A percentile compares a stretch with the other conserved stretches of the same genome.
These are phyloP conservation scores for Ancistrus triradiatus DNA, from an alignment of 2,113 vertebrate species.

Conservation along the genomic window DNA sequence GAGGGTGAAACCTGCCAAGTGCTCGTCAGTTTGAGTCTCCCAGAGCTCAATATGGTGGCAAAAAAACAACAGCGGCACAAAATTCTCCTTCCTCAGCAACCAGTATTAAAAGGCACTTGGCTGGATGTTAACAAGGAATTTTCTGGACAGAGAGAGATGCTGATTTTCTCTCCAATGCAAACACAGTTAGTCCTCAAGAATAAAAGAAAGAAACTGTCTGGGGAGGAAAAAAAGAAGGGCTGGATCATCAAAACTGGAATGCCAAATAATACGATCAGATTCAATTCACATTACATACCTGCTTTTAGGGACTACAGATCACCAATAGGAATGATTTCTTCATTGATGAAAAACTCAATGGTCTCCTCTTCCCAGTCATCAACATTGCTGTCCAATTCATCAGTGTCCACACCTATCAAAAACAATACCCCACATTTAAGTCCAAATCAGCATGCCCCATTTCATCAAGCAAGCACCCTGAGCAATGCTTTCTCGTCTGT, in stretches of 20 bases:
- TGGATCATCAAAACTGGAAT: no score
- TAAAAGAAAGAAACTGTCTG: no score
- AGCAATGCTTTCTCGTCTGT: no score
- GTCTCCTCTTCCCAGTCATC: conserved; percentile 99
- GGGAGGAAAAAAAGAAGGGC: no score
- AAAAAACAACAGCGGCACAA: conserved; percentile 64
- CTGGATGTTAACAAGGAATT: conserved; percentile 56
- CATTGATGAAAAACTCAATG: conserved; percentile 98
- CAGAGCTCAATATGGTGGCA: conserved; percentile 31
- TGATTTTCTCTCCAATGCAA: conserved; percentile 40
- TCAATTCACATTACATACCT: conserved; percentile 49
- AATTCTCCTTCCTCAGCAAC: conserved; percentile 58
- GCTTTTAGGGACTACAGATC: conserved; percentile 79
- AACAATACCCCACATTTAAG: no score
- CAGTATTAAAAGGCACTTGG: conserved; percentile 79
- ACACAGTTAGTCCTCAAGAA: conserved; percentile 41
- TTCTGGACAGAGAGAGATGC: conserved; percentile 48
- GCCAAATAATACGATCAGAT: no score
- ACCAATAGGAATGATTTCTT: conserved; percentile 93
- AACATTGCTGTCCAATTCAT: conserved; percentile 94
- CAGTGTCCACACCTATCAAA: conserved; percentile 83
- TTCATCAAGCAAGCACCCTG: no score
- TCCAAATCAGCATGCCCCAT: no score
- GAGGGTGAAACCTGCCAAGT: conserved; percentile 45
- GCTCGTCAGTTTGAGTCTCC: conserved; percentile 26